phyloP scores from a whole-genome alignment of 1,140 invertebrate species.

The Mycetomoellerius zeteki region DNA sequence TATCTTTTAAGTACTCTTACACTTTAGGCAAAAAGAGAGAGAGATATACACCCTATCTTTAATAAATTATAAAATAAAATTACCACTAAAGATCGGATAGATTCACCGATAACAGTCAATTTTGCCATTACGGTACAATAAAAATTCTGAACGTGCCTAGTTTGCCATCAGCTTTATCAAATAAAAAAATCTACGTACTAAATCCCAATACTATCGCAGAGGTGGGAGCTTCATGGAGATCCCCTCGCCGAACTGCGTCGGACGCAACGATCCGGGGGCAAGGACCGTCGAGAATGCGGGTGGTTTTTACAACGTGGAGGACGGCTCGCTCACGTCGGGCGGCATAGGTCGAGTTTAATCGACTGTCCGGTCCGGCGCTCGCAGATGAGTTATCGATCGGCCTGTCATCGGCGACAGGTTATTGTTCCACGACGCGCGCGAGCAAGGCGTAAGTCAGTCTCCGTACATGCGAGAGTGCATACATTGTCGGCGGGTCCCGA shows the following conservation, averaged over 20 bases:
- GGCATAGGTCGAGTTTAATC: constrained; percentile 67
- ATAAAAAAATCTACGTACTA: not conserved
- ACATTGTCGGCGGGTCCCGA: constrained; percentile 67
- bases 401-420: constrained; percentile 72
- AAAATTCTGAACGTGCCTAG: not conserved
- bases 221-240: constrained; percentile 17
- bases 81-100: not conserved
- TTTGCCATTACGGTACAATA: not conserved
- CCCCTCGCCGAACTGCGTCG: constrained; percentile 41
- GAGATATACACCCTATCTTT: not conserved
- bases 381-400: constrained; percentile 73
- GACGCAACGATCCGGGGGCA: constrained; percentile 53
- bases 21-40: not conserved
- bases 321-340: constrained; percentile 30
- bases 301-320: constrained; percentile 61
- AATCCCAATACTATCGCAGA: constrained; percentile 10
- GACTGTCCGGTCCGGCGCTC: constrained; percentile 60
- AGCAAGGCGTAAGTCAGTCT: constrained; percentile 63
- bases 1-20: not conserved
- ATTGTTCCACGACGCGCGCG: constrained; percentile 68
- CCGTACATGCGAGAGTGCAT: constrained; percentile 62
- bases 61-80: constrained; percentile 3
- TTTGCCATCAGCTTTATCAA: not conserved
- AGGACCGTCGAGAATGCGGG: constrained; percentile 53
- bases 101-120: not conserved